phyloP scores from a whole-genome alignment of 2,888 invertebrate genomes.

The Perdita meconis region DNA sequence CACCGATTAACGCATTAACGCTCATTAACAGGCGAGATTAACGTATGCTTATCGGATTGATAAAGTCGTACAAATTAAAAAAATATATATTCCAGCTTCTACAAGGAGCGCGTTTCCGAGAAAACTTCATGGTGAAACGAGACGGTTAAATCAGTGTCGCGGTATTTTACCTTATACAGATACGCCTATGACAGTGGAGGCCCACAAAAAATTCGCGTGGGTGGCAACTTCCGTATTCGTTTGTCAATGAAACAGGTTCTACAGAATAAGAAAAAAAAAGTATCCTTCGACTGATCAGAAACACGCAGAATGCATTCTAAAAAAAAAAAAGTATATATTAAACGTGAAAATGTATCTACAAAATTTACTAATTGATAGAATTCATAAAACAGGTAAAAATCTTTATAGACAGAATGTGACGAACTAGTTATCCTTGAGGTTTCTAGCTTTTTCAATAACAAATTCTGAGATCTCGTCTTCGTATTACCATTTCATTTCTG shows the following conservation, averaged over 20 bases:
- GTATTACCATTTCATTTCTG: too few relatives aligned
- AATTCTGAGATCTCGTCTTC: too few relatives aligned
- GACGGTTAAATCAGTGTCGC: not conserved
- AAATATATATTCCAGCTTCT: not conserved
- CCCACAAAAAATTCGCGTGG: conserved; percentile 66
- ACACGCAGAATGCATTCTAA: not conserved
- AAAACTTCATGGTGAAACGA: not conserved
- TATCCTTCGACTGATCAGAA: not conserved
- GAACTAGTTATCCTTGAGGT: too few relatives aligned
- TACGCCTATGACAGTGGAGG: conserved; percentile 30
- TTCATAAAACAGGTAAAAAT: too few relatives aligned
- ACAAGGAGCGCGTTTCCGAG: too few relatives aligned
- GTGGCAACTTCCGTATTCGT: conserved; percentile 47
- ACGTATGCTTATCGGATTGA: not conserved
- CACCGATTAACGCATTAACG: not conserved
- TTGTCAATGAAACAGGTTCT: conserved; percentile 13
- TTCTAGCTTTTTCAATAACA: too few relatives aligned
- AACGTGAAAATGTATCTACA: too few relatives aligned
- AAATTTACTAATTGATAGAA: too few relatives aligned
- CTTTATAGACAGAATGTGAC: too few relatives aligned
- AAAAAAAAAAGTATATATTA: too few relatives aligned
- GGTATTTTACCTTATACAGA: not conserved
- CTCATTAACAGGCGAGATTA: too few relatives aligned
- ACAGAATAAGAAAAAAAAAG: not conserved
- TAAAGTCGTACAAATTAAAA: not conserved